Evolutionary conservation across 2,888 invertebrate species (phyloP).

Genomic region (Ophraella communa): DNA sequence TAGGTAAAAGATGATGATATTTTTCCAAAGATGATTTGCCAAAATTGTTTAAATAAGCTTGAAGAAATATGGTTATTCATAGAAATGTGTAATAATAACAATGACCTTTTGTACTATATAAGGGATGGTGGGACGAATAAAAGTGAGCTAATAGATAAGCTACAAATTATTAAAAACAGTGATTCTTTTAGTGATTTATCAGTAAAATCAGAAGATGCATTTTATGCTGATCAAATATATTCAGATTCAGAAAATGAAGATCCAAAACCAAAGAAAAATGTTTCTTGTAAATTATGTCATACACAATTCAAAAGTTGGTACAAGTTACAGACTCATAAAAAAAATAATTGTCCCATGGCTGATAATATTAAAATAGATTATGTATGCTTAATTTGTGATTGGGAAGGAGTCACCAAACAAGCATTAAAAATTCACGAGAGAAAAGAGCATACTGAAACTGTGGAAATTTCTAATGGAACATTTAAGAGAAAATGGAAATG

Average conservation of each 20-base stretch:
- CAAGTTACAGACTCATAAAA: background rate
- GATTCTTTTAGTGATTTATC: slow-evolving; percentile 8
- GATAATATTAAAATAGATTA: background rate
- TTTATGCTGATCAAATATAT: slow-evolving; percentile 6
- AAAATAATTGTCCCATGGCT: slow-evolving; percentile 2
- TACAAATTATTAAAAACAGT: background rate
- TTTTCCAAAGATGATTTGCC: slow-evolving; percentile 31
- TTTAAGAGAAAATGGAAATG: slow-evolving; percentile 30
- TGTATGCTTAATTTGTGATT: slow-evolving; percentile 26
- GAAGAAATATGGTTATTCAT: slow-evolving; percentile 26
- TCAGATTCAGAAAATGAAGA: slow-evolving; percentile 8
- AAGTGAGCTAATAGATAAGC: background rate
- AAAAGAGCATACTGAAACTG: slow-evolving; percentile 22
- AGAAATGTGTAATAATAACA: slow-evolving; percentile 27
- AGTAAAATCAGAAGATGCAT: slow-evolving; percentile 13
- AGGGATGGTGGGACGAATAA: slow-evolving; percentile 6
- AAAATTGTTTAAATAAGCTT: slow-evolving; percentile 21
- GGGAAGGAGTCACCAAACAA: slow-evolving; percentile 18
- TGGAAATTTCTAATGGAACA: slow-evolving; percentile 10
- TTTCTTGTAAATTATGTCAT: slow-evolving; percentile 13
- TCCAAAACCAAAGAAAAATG: slow-evolving; percentile 1
- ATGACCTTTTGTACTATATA: slow-evolving; percentile 16
- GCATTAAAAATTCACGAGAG: slow-evolving; percentile 21
- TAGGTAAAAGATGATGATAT: slow-evolving; percentile 29
- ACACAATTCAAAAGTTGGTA: slow-evolving; percentile 7